Evolutionary conservation across 2,113 vertebrate genomes (phyloP).

Genomic region (Sorex fumeus): DNA sequence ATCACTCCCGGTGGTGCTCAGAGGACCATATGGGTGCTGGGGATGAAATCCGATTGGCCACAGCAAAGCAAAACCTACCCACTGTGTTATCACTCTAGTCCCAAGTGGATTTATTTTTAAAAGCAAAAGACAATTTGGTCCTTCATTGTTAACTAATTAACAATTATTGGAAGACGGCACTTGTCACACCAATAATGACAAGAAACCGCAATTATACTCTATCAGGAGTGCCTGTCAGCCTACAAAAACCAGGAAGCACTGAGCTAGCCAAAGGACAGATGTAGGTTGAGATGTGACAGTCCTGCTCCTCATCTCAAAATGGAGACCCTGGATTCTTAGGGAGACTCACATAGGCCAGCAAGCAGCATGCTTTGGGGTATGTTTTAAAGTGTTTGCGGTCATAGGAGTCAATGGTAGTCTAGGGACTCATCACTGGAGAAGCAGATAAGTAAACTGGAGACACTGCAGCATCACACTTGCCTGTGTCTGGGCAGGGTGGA

Average conservation of each 20-base stretch:
- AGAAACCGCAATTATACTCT: background rate
- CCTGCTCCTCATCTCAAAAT: background rate
- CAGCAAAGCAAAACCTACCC: too few species aligned
- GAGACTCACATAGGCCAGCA: background rate
- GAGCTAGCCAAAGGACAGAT: fast-evolving
- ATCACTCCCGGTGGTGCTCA: too few species aligned
- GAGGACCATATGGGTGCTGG: too few species aligned
- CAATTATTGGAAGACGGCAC: background rate
- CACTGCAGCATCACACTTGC: background rate
- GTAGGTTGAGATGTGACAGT: background rate
- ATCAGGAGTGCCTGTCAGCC: background rate
- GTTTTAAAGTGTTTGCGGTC: background rate
- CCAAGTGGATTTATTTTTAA: background rate
- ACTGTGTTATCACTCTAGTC: too few species aligned
- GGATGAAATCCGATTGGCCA: too few species aligned
- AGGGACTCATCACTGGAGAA: background rate
- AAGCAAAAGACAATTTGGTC: background rate
- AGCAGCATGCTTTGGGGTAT: background rate
- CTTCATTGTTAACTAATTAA: background rate
- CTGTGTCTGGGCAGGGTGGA: background rate
- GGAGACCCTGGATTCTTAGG: background rate
- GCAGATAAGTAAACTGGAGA: background rate
- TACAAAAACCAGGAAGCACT: background rate
- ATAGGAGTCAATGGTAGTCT: background rate
- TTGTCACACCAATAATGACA: background rate